A percentile compares a stretch with the other conserved stretches of the same genome.
Evolutionary conservation across 2,888 invertebrate species (phyloP).

Genomic region (Leptopterna dolabrata): DNA sequence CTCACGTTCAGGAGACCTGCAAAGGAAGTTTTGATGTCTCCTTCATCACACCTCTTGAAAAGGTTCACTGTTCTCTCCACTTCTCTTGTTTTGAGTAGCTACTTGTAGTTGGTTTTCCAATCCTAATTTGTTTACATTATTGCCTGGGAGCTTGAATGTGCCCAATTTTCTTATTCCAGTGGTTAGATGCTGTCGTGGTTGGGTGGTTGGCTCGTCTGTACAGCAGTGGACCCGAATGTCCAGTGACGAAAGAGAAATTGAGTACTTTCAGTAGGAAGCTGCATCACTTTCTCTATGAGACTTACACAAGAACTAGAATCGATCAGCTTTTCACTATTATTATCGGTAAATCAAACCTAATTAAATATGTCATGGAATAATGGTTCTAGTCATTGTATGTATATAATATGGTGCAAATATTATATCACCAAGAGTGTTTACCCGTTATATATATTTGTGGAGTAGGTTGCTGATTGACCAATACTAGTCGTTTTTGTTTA

Average conservation of each 20-base stretch:
- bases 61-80: constrained; percentile 70
- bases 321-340: constrained; percentile 95
- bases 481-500: too few species aligned
- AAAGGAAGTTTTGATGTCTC: constrained; percentile 88
- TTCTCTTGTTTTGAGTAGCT: too few species aligned
- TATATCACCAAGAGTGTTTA: too few species aligned
- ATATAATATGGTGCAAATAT: too few species aligned
- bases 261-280: constrained; percentile 71
- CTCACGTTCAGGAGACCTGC: constrained; percentile 85
- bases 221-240: constrained; percentile 72
- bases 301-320: constrained; percentile 87
- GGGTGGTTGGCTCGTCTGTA: constrained; percentile 89
- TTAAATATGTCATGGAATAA: background rate
- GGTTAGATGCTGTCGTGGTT: constrained; percentile 88
- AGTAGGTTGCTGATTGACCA: too few species aligned
- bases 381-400: background rate
- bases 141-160: too few species aligned
- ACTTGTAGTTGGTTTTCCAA: too few species aligned
- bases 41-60: constrained; percentile 80
- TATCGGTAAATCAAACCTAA: constrained; percentile 72
- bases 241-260: constrained; percentile 64
- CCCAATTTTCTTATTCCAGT: too few species aligned
- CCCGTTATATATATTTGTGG: too few species aligned
- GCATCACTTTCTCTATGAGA: constrained; percentile 83
- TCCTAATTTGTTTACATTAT: too few species aligned